Conservation (phyloP, 1,140 invertebrate genomes). For the Sinonovacula constricta region DNA sequence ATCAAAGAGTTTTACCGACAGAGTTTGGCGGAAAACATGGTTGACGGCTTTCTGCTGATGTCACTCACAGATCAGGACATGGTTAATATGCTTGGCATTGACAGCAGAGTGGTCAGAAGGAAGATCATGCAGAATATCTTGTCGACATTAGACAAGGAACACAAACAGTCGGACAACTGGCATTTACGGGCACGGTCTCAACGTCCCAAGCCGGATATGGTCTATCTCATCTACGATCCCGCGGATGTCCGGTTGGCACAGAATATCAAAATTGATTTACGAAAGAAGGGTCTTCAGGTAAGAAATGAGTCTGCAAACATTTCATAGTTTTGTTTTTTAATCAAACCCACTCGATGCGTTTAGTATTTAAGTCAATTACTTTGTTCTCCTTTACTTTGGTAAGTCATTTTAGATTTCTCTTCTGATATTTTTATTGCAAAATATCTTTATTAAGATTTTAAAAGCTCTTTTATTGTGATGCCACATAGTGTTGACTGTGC, state of each 20-base stretch:
- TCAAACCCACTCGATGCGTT: no score
- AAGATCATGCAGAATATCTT: conserved; percentile 78
- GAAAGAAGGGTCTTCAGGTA: conserved; percentile 75
- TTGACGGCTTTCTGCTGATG: conserved; percentile 77
- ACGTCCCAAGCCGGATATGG: conserved; percentile 69
- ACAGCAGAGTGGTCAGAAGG: conserved; percentile 74
- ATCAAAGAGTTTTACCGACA: conserved; percentile 77
- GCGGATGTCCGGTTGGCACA: conserved; percentile 75
- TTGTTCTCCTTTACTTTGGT: no score
- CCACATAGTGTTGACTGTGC: no score
- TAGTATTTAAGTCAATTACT: no score
- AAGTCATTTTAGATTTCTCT: no score
- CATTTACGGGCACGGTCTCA: conserved; percentile 73
- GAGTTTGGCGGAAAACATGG: conserved; percentile 75
- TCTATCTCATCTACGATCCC: conserved; percentile 77
- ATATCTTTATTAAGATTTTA: no score
- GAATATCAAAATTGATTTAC: conserved; percentile 74
- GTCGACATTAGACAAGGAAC: conserved; percentile 73
- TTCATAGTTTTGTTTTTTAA: no score
- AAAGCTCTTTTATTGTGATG: no score
- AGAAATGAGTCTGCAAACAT: conserved; percentile 13
- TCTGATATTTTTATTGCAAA: no score
- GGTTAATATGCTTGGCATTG: conserved; percentile 73
- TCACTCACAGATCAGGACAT: conserved; percentile 76
- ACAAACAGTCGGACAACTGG: conserved; percentile 75